Percentiles rank a stretch among this genome's conserved stretches.
Evolutionary conservation across 2,888 invertebrate genomes (phyloP).

Genomic region (Sisyra nigra): DNA sequence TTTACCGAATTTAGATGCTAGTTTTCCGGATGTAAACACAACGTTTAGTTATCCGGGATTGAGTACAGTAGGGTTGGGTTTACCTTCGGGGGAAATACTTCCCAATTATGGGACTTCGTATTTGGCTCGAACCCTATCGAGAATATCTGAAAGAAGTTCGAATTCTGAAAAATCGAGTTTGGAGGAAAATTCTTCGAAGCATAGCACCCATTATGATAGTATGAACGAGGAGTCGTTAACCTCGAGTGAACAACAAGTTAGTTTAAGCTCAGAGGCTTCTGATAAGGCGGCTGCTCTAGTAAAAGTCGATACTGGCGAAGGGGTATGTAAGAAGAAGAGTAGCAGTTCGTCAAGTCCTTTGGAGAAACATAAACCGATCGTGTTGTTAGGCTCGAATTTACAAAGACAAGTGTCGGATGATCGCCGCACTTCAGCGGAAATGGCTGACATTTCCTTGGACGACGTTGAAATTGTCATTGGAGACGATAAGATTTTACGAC

Average conservation of each 20-base stretch:
- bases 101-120: background rate
- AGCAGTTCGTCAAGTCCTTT: constrained; percentile 12
- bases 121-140: constrained; percentile 59
- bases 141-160: constrained; percentile 78
- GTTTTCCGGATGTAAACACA: constrained; percentile 28
- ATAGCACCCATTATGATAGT: constrained; percentile 68
- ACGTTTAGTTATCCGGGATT: constrained; percentile 16
- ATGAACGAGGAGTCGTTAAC: constrained; percentile 70
- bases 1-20: constrained; percentile 21
- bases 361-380: constrained; percentile 12
- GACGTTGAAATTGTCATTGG: constrained; percentile 29
- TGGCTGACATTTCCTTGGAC: constrained; percentile 72
- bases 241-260: constrained; percentile 73
- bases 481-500: constrained; percentile 24
- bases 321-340: background rate
- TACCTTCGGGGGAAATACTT: constrained; percentile 24
- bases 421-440: constrained; percentile 66
- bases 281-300: constrained; percentile 42
- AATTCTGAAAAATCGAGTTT: constrained; percentile 78
- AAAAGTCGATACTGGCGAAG: too few relatives aligned
- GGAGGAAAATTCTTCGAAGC: constrained; percentile 74
- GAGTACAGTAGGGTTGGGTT: background rate
- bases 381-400: constrained; percentile 18
- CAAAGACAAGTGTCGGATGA: constrained; percentile 57
- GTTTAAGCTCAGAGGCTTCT: constrained; percentile 71